These are phyloP conservation scores for Cryptophagus acutangulus DNA, from an alignment of 2,888 invertebrate genomes.

Conservation along the genomic window DNA sequence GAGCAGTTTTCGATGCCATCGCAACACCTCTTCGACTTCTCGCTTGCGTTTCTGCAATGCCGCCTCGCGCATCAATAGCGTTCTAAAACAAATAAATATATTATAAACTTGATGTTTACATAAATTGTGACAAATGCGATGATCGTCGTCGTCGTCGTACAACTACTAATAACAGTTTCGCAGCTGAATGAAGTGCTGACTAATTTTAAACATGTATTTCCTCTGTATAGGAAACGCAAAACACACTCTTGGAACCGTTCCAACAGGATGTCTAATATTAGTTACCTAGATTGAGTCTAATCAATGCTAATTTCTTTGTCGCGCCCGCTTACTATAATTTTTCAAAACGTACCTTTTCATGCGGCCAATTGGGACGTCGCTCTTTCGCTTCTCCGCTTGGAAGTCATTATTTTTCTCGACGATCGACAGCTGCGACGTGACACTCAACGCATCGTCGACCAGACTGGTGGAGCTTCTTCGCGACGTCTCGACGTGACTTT, in stretches of 20 bases:
- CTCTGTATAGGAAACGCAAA: conserved; percentile 40
- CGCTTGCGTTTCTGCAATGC: conserved; percentile 49
- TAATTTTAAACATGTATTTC: conserved; percentile 43
- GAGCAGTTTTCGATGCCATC: conserved; percentile 53
- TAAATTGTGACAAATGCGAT: conserved; percentile 24
- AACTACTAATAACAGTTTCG: conserved; percentile 30
- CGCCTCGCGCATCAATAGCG: conserved; percentile 49
- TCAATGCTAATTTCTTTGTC: conserved; percentile 37
- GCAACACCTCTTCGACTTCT: conserved; percentile 50
- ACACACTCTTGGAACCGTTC: conserved; percentile 40
- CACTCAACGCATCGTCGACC: conserved; percentile 39
- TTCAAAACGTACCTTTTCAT: conserved; percentile 25
- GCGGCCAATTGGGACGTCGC: conserved; percentile 6
- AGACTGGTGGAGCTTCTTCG: conserved; percentile 33
- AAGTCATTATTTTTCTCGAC: conserved; percentile 18
- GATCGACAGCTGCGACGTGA: conserved; percentile 32
- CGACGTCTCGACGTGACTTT: conserved; percentile 46
- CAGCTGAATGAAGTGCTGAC: conserved; percentile 37
- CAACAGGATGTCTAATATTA: conserved; percentile 49
- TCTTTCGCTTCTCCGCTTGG: not conserved
- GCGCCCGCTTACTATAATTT: conserved; percentile 36
- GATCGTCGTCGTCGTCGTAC: conserved; percentile 15
- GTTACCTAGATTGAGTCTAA: conserved; percentile 43
- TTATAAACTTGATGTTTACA: conserved; percentile 22
- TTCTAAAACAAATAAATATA: conserved; percentile 33